A percentile compares a stretch with the other conserved stretches of the same genome.
Evolutionary conservation across 2,888 invertebrate genomes (phyloP).

Genomic region (Hetaerina titia): DNA sequence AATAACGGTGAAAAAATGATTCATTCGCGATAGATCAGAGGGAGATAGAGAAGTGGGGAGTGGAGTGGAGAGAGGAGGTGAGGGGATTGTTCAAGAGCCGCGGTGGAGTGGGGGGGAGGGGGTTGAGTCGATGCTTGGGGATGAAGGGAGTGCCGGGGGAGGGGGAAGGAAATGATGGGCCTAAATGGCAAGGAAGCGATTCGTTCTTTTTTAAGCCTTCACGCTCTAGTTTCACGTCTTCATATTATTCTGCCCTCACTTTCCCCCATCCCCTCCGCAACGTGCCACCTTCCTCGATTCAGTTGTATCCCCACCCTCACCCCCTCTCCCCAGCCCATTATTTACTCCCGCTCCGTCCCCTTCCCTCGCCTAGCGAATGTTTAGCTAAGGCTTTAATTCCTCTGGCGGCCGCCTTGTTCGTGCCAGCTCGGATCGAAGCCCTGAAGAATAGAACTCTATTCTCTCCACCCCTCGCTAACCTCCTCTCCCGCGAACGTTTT

Average conservation of each 20-base stretch:
- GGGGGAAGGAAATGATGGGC: background rate
- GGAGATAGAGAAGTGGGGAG: background rate
- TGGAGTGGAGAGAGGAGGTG: background rate
- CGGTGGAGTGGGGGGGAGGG: background rate
- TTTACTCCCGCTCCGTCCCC: background rate
- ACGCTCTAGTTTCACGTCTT: constrained; percentile 63
- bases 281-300: background rate
- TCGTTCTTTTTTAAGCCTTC: constrained; percentile 30
- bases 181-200: constrained; percentile 33
- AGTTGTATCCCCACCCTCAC: background rate
- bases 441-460: background rate
- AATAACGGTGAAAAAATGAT: constrained; percentile 26
- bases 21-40: background rate
- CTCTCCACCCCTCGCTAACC: background rate
- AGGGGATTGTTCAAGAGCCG: background rate
- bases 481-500: background rate
- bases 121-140: background rate
- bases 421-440: background rate
- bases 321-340: background rate
- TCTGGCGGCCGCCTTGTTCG: background rate
- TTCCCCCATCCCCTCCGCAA: background rate
- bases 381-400: too few species aligned
- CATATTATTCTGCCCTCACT: constrained; percentile 16
- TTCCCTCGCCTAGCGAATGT: background rate
- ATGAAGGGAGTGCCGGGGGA: background rate